Conservation (phyloP, 2,888 invertebrate genomes). For the Nomada goodeniana region DNA sequence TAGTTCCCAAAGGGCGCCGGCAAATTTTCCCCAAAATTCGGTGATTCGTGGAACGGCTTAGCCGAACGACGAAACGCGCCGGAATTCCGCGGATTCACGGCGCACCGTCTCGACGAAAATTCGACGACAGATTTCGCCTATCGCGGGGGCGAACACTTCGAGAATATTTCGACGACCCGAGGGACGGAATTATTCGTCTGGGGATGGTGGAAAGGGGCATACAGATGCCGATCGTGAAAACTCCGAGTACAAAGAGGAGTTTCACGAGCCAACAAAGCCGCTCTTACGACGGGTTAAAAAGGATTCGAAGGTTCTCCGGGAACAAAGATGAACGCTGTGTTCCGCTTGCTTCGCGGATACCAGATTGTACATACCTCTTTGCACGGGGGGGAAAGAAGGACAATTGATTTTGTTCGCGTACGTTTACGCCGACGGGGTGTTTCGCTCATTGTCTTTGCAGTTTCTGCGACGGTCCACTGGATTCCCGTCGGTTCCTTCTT, state of each 20-base stretch:
- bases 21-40: slow-evolving; percentile 3
- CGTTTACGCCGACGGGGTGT: neutral
- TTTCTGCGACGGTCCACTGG: neutral
- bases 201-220: neutral
- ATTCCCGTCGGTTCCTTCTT: neutral
- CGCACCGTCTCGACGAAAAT: neutral
- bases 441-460: slow-evolving; percentile 20
- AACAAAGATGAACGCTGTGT: slow-evolving; percentile 39
- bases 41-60: neutral
- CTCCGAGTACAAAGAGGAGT: neutral
- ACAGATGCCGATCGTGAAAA: slow-evolving; percentile 13
- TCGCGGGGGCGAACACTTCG: neutral
- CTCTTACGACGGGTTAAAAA: slow-evolving; percentile 27
- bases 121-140: neutral
- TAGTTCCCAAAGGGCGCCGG: neutral
- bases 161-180: neutral
- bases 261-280: slow-evolving; percentile 19
- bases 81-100: slow-evolving; percentile 16
- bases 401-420: slow-evolving; percentile 24
- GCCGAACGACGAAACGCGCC: neutral
- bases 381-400: neutral
- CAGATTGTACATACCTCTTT: slow-evolving; percentile 26
- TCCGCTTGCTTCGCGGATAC: slow-evolving; percentile 7
- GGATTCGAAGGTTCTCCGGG: slow-evolving; percentile 24
- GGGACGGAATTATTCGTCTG: slow-evolving; percentile 1